A percentile compares a stretch with the other conserved stretches of the same genome.
These are phyloP conservation scores for Chondrosia reniformis DNA, from an alignment of 37 sponge, comb jelly and placozoan genomes.

Conservation along the genomic window DNA sequence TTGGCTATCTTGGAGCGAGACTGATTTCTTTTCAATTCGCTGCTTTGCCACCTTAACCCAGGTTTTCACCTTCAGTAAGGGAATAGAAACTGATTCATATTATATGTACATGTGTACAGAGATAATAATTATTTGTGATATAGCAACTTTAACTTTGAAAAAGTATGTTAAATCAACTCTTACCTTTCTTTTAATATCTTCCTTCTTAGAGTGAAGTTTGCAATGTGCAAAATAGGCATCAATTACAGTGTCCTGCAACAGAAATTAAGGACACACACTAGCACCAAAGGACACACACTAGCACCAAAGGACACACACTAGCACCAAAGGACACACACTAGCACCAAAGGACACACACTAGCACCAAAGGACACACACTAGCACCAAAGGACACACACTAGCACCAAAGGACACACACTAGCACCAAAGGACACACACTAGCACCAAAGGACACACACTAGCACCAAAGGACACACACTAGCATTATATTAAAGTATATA, in stretches of 20 bases:
- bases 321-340: background rate
- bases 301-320: background rate
- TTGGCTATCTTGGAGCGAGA: too few relatives aligned
- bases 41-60: too few relatives aligned
- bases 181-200: constrained; percentile 65
- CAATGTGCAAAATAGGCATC: constrained; percentile 93
- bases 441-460: background rate
- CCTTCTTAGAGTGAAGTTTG: constrained; percentile 68
- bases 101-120: too few relatives aligned
- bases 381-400: too few relatives aligned
- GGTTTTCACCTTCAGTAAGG: too few relatives aligned
- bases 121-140: too few relatives aligned
- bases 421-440: background rate
- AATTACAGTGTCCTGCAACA: constrained; percentile 35
- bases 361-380: background rate
- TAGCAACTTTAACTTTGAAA: too few relatives aligned
- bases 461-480: background rate
- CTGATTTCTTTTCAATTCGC: too few relatives aligned
- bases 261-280: background rate
- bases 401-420: background rate
- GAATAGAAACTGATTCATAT: too few relatives aligned
- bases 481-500: background rate
- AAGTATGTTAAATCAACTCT: background rate
- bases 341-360: background rate
- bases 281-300: background rate